Evolutionary conservation across 2,888 invertebrate species (phyloP).

Genomic region (Epinotia demarniana): DNA sequence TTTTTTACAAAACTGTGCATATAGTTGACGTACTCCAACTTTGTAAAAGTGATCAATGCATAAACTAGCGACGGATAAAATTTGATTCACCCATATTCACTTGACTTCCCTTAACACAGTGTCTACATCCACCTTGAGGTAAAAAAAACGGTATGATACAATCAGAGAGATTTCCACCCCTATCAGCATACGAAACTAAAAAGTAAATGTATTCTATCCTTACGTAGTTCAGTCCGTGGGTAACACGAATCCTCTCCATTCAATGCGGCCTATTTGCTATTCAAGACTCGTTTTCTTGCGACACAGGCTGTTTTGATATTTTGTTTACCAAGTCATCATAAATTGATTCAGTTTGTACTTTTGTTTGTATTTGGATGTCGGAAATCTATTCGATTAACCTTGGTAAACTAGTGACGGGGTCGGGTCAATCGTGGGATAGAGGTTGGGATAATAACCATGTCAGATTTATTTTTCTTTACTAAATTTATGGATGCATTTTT

Average conservation of each 20-base stretch:
- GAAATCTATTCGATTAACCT: neutral
- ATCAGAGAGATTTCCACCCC: slow-evolving; percentile 40
- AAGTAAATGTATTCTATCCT: slow-evolving; percentile 44
- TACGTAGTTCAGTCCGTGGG: slow-evolving; percentile 36
- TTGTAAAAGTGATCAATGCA: too few relatives aligned
- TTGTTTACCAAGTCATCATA: slow-evolving; percentile 35
- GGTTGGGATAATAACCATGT: neutral
- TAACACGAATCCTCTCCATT: slow-evolving; percentile 39
- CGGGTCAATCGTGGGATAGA: neutral
- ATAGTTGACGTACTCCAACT: too few relatives aligned
- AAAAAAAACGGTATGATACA: slow-evolving; percentile 36
- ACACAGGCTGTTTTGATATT: slow-evolving; percentile 43
- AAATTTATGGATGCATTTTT: too few relatives aligned
- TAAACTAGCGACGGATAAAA: too few relatives aligned
- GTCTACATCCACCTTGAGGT: slow-evolving; percentile 1
- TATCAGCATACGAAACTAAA: slow-evolving; percentile 42
- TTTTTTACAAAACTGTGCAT: too few relatives aligned
- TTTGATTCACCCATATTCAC: neutral
- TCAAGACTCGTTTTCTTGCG: slow-evolving; percentile 38
- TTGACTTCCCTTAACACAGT: slow-evolving; percentile 10
- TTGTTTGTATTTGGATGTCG: slow-evolving; percentile 27
- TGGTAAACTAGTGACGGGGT: neutral
- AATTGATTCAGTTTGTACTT: slow-evolving; percentile 30
- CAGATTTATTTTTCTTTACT: too few relatives aligned
- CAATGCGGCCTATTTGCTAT: slow-evolving; percentile 37